Evolutionary conservation across 2,888 invertebrate species (phyloP).

Genomic region (Parnassius mnemosyne): DNA sequence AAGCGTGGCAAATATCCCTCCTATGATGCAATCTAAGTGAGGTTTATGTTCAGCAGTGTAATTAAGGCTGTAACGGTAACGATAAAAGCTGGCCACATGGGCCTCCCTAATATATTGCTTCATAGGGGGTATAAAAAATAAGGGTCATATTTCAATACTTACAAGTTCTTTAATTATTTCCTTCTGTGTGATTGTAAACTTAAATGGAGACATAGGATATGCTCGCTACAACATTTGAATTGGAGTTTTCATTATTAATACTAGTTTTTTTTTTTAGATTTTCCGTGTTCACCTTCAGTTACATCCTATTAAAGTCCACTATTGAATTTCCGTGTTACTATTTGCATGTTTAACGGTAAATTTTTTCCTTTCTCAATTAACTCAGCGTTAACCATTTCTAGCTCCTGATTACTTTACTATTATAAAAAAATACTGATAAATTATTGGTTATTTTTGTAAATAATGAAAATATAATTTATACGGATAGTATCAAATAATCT

Average conservation of each 20-base stretch:
- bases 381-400: conserved; percentile 48
- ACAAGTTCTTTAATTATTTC: conserved; percentile 55
- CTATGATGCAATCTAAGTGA: too few relatives aligned
- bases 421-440: conserved; percentile 12
- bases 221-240: conserved; percentile 40
- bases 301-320: too few relatives aligned
- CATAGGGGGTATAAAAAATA: too few relatives aligned
- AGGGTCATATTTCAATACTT: conserved; percentile 31
- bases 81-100: too few relatives aligned
- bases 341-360: conserved; percentile 44
- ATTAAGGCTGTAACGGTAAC: too few relatives aligned
- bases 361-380: conserved; percentile 46
- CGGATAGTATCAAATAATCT: too few relatives aligned
- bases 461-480: too few relatives aligned
- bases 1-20: too few relatives aligned
- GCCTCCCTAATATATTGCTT: too few relatives aligned
- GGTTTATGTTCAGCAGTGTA: too few relatives aligned
- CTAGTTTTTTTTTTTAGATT: conserved; percentile 42
- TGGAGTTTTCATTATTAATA: conserved; percentile 34
- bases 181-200: conserved; percentile 42
- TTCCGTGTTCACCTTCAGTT: conserved; percentile 21
- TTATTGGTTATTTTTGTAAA: too few relatives aligned
- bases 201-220: conserved; percentile 47
- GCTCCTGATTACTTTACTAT: conserved; percentile 53
- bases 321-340: too few relatives aligned